Conservation (phyloP, 1,140 invertebrate species). For the Thrips palmi region DNA sequence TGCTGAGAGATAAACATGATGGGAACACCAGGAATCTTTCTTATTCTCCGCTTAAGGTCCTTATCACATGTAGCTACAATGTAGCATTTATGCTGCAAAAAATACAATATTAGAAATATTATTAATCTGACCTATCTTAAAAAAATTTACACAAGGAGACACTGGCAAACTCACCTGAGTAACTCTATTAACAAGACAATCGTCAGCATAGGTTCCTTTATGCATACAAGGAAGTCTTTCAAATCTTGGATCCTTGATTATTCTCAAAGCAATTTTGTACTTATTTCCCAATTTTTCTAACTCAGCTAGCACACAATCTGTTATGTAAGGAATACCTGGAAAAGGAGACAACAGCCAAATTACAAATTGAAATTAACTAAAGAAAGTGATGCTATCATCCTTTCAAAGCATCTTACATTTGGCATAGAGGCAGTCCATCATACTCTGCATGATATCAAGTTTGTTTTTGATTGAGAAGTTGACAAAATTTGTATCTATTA, state of each 20-base stretch:
- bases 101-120: conserved; percentile 12
- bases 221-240: conserved; percentile 85
- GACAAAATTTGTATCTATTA: conserved; percentile 97
- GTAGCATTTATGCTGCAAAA: conserved; percentile 89
- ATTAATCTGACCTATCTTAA: conserved; percentile 7
- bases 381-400: conserved; percentile 1
- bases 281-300: conserved; percentile 93
- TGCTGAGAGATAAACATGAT: conserved; percentile 94
- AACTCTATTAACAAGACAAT: conserved; percentile 91
- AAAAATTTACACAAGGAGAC: conserved; percentile 2
- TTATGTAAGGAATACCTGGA: conserved; percentile 82
- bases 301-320: conserved; percentile 97
- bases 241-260: conserved; percentile 90
- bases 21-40: conserved; percentile 97
- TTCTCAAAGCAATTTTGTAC: conserved; percentile 87
- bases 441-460: conserved; percentile 87
- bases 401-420: conserved; percentile 49
- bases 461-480: conserved; percentile 99
- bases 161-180: conserved; percentile 42
- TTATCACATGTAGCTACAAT: conserved; percentile 99
- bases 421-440: conserved; percentile 98
- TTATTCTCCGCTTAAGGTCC: conserved; percentile 85
- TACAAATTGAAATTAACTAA: conserved; percentile 4
- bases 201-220: conserved; percentile 98
- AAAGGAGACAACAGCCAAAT: conserved; percentile 9